A percentile compares a stretch with the other conserved stretches of the same genome.
Conservation (phyloP, 1,140 invertebrate species). For the Dryas iulia region DNA sequence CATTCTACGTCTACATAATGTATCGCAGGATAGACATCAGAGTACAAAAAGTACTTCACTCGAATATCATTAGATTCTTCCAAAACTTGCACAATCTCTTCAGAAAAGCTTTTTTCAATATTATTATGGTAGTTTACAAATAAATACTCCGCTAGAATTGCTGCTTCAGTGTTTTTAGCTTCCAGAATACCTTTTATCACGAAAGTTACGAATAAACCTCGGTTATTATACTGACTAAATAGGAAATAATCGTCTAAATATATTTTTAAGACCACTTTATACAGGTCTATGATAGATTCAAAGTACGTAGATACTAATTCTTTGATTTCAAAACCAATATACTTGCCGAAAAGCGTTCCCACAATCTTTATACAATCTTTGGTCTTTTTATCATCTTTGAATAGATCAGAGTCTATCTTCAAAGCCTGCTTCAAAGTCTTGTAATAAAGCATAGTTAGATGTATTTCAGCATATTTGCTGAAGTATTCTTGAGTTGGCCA, state of each 20-base stretch:
- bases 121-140: constrained; percentile 20
- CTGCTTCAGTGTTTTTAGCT: constrained; percentile 29
- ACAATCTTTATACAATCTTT: constrained; percentile 42
- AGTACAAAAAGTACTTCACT: constrained; percentile 36
- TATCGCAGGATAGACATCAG: constrained; percentile 4
- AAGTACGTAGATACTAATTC: constrained; percentile 47
- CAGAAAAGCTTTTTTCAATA: constrained; percentile 2
- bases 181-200: constrained; percentile 45
- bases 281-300: constrained; percentile 45
- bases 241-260: constrained; percentile 38
- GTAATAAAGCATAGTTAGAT: constrained; percentile 55
- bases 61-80: constrained; percentile 29
- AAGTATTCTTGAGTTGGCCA: constrained; percentile 45
- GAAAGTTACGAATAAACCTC: constrained; percentile 28
- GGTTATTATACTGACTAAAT: constrained; percentile 8
- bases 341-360: constrained; percentile 47
- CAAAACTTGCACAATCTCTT: constrained; percentile 30
- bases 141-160: constrained; percentile 34
- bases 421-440: constrained; percentile 43
- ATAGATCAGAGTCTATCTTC: constrained; percentile 38
- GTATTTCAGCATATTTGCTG: constrained; percentile 39
- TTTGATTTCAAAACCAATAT: constrained; percentile 46
- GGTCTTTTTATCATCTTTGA: constrained; percentile 32
- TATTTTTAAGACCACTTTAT: constrained; percentile 29
- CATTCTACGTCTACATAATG: neutral